phyloP scores from a whole-genome alignment of 2,113 vertebrate genomes.

The Nesoenas mayeri region DNA sequence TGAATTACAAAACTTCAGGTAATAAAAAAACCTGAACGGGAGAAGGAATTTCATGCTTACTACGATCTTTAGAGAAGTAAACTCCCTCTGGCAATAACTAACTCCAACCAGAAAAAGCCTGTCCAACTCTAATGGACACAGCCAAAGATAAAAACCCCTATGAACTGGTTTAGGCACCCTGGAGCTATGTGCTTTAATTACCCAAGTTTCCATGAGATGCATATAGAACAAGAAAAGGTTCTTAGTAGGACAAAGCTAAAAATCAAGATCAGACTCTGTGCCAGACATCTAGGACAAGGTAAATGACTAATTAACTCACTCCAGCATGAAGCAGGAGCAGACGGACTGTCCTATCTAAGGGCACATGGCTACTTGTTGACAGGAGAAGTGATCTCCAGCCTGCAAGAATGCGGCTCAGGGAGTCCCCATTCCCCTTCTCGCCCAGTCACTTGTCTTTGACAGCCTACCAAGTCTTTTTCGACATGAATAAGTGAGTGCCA shows the following conservation, averaged over 20 bases:
- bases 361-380: background rate
- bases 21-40: background rate
- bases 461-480: background rate
- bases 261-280: slow-evolving; percentile 1
- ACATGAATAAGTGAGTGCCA: background rate
- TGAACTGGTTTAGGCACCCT: slow-evolving; percentile 46
- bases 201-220: background rate
- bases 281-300: slow-evolving; percentile 19
- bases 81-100: slow-evolving; percentile 12
- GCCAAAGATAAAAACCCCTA: background rate
- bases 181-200: slow-evolving; percentile 35
- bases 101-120: slow-evolving; percentile 34
- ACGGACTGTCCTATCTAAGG: background rate
- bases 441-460: slow-evolving; percentile 4
- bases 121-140: background rate
- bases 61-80: background rate
- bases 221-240: slow-evolving; percentile 25
- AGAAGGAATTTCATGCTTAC: background rate
- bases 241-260: background rate
- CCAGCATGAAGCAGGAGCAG: background rate
- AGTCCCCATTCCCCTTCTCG: background rate
- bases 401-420: slow-evolving; percentile 25
- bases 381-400: background rate
- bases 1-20: background rate
- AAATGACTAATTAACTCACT: background rate